Evolutionary conservation across 2,888 invertebrate species (phyloP).

Genomic region (Lasioglossum oenotherae): DNA sequence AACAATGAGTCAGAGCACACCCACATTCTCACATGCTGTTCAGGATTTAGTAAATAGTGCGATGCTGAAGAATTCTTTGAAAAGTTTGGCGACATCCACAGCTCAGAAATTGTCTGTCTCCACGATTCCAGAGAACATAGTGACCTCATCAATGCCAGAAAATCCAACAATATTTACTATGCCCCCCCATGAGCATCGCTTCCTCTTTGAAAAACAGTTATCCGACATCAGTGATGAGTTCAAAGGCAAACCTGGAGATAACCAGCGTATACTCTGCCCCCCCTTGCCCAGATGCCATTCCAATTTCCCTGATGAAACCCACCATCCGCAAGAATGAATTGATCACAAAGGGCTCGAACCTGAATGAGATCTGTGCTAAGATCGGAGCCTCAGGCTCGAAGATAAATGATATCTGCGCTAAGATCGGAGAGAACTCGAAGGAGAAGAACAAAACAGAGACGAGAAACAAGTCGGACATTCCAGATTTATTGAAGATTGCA

Average conservation of each 20-base stretch:
- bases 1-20: constrained; percentile 46
- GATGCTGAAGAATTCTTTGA: constrained; percentile 68
- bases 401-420: constrained; percentile 82
- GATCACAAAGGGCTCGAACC: constrained; percentile 78
- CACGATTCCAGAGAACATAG: constrained; percentile 29
- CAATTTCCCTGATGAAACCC: constrained; percentile 81
- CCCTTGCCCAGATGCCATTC: constrained; percentile 82
- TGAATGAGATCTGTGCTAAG: constrained; percentile 81
- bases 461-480: constrained; percentile 79
- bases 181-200: constrained; percentile 28
- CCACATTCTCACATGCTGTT: constrained; percentile 74
- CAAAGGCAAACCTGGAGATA: constrained; percentile 48
- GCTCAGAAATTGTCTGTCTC: constrained; percentile 56
- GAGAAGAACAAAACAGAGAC: constrained; percentile 80
- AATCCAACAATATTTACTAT: constrained; percentile 31
- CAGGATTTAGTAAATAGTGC: constrained; percentile 73
- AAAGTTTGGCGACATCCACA: constrained; percentile 54
- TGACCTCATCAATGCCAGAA: constrained; percentile 27
- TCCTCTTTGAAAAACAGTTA: constrained; percentile 71
- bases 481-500: constrained; percentile 80
- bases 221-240: constrained; percentile 39
- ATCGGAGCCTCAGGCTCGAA: constrained; percentile 80
- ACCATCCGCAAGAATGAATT: constrained; percentile 78
- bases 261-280: constrained; percentile 75
- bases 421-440: constrained; percentile 82